Percentiles rank a stretch among this genome's conserved stretches.
Conservation (phyloP, 2,888 invertebrate genomes). For the Melanostoma mellinum region DNA sequence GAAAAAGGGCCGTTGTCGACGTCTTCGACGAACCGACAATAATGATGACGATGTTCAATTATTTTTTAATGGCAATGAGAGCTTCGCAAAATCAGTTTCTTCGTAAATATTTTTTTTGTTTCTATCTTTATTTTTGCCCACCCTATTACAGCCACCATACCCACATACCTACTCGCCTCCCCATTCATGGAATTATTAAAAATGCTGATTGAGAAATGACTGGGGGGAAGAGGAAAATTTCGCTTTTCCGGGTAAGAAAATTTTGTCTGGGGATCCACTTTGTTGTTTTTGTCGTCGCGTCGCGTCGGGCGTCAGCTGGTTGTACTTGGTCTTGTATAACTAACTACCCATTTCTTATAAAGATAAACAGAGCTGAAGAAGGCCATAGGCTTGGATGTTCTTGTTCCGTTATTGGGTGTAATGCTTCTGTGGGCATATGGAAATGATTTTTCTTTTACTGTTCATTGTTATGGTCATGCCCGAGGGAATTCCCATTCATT, state of each 20-base stretch:
- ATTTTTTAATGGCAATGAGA: constrained; percentile 48
- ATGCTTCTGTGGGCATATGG: constrained; percentile 52
- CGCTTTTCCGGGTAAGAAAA: constrained; percentile 57
- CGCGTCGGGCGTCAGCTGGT: no score
- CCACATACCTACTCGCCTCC: neutral
- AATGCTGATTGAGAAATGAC: neutral
- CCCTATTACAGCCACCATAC: neutral
- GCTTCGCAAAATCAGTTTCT: constrained; percentile 42
- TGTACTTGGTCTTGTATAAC: no score
- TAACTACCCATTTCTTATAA: no score
- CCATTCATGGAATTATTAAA: constrained; percentile 22
- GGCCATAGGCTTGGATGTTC: constrained; percentile 4
- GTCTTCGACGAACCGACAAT: constrained; percentile 21
- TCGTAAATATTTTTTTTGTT: neutral
- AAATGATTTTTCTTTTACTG: constrained; percentile 42
- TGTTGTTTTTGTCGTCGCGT: neutral
- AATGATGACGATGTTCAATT: constrained; percentile 54
- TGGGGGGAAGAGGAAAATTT: constrained; percentile 4
- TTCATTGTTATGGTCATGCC: constrained; percentile 66
- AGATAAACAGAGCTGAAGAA: neutral
- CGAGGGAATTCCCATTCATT: constrained; percentile 69
- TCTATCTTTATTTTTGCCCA: no score
- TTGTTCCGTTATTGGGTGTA: constrained; percentile 48
- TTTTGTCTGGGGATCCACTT: constrained; percentile 51
- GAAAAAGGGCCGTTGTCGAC: constrained; percentile 14